Base-by-base conservation (phyloP, 1,140 invertebrate genomes). In the Cydia amplana region DNA sequence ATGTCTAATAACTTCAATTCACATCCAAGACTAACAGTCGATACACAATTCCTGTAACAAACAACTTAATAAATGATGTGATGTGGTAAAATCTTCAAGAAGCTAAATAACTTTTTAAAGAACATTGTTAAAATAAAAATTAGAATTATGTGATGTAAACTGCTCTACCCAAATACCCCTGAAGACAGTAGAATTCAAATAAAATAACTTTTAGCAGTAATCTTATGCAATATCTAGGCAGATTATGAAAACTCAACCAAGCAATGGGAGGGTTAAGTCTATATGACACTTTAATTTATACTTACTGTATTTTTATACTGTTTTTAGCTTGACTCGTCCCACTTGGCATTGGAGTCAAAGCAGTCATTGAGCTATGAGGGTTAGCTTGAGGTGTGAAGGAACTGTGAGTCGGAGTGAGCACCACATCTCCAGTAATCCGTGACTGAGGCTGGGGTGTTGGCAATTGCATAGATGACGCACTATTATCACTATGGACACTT, bases 11-110 rank as follows among this genome's bases (percentile, higher is more conserved):
- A 93, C 89, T 98, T 96, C 74, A 99, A 92, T 91, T 96, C 96
- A 87, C 97, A 98, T 28, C 96, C 96, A 65, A 99, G 93, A 87
- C 97, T 98, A 0, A 99, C 98, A 60, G 98, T 99, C 28, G 98
- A 97, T 0, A 99, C 98, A 87, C 99, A 97, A 88, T 98, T 99
- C 86, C 97, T 98, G 84, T 74, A 93, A 87, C 14, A 70, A 75
- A 60, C 76, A 75, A 49, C 40, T 25, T 76, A 64, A 67, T 25
- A 72, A 64, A 67, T 18, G 36, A 67, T 7, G 1, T 43, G 40
- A 43, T 43, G 32, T 36, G 40, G 40, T 43, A 43, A 14, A 14
- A 43, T 43, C 12, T 43, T 28, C 0, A 25, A 25, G 25, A 28
- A 28, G 28, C 28, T 28, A 28, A 28, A 28, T 43, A 12, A 3